These are phyloP conservation scores for Zaprionus bogoriensis DNA, from an alignment of 2,888 invertebrate genomes.

Conservation along the genomic window DNA sequence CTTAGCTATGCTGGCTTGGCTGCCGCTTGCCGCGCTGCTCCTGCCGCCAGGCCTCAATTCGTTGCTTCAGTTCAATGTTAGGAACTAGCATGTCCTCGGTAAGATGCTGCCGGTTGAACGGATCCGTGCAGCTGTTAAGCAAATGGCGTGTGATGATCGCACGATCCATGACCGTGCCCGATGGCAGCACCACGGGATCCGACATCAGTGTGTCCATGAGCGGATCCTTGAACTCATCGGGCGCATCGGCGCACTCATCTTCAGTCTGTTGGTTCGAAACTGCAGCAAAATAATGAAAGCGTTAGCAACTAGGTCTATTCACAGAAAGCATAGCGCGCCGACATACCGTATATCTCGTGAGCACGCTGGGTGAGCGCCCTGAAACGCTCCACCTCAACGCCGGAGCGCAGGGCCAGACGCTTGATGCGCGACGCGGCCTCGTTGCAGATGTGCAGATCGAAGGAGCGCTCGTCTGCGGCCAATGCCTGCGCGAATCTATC, in stretches of 20 bases:
- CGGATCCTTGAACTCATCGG: constrained; percentile 98
- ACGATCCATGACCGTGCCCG: constrained; percentile 96
- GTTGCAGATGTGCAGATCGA: constrained; percentile 95
- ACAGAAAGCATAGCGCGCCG: background rate
- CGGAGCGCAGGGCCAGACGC: constrained; percentile 91
- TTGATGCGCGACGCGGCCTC: constrained; percentile 93
- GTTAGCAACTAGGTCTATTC: background rate
- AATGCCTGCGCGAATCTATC: constrained; percentile 95
- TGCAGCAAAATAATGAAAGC: constrained; percentile 35
- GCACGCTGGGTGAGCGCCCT: constrained; percentile 90
- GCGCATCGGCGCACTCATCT: constrained; percentile 96
- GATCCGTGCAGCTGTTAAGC: constrained; percentile 97
- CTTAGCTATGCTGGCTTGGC: constrained; percentile 73
- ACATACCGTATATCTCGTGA: constrained; percentile 87
- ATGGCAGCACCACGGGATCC: constrained; percentile 96
- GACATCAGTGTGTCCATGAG: constrained; percentile 98
- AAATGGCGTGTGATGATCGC: constrained; percentile 96
- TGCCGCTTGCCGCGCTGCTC: constrained; percentile 85
- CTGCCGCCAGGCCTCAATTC: constrained; percentile 93
- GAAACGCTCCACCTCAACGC: constrained; percentile 93
- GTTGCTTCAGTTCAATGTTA: constrained; percentile 93
- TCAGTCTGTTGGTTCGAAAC: constrained; percentile 93
- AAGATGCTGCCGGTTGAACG: constrained; percentile 97
- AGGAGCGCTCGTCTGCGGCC: constrained; percentile 98
- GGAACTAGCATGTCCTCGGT: constrained; percentile 96